phyloP scores from a whole-genome alignment of 2,797 vertebrate genomes.

The Glyptemys insculpta region DNA sequence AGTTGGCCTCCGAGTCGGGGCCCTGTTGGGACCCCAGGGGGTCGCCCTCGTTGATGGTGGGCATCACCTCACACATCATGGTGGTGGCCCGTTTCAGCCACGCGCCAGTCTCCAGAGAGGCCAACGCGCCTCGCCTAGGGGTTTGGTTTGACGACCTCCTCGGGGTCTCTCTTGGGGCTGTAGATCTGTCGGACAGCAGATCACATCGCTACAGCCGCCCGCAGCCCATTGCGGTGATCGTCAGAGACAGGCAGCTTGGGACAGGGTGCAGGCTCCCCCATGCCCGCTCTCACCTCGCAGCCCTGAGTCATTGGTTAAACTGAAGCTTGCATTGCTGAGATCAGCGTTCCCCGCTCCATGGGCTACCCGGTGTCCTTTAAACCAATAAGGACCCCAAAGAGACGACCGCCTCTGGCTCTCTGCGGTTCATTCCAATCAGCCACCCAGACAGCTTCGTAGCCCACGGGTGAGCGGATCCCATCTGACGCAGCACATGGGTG shows the following conservation, averaged over 20 bases:
- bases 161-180: not conserved
- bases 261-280: conserved; percentile 12
- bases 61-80: conserved; percentile 99
- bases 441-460: fast-evolving
- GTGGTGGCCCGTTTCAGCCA: conserved; percentile 63
- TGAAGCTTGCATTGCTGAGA: conserved; percentile 26
- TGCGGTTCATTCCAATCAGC: not conserved
- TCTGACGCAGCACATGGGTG: not conserved
- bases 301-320: not conserved
- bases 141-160: not conserved
- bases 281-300: not conserved
- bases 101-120: conserved; percentile 1
- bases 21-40: conserved; percentile 90
- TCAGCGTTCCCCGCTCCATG: not conserved
- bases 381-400: fast-evolving
- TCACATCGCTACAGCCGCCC: conserved; percentile 46
- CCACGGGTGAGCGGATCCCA: not conserved
- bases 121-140: not conserved
- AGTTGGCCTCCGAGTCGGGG: conserved; percentile 93
- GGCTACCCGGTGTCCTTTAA: not conserved
- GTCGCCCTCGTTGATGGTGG: conserved; percentile 97
- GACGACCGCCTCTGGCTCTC: not conserved
- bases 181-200: not conserved
- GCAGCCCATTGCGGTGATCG: not conserved
- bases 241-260: not conserved